Percentiles rank a stretch among this genome's conserved stretches.
These are phyloP conservation scores for Trachelus tabidus DNA, from an alignment of 2,888 invertebrate species.

Conservation along the genomic window DNA sequence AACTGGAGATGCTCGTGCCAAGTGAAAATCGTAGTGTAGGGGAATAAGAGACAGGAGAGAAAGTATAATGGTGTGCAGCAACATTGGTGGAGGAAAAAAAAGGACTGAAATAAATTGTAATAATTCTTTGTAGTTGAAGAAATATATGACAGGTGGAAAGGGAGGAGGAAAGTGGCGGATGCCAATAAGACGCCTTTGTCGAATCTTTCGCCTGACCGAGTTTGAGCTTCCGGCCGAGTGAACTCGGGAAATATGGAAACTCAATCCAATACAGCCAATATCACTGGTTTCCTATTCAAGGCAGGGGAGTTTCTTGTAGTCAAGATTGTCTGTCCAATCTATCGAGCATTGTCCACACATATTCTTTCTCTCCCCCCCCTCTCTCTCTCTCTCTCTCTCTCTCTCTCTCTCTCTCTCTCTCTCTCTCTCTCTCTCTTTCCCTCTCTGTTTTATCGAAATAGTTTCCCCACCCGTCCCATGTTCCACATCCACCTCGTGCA, in stretches of 20 bases:
- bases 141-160: not conserved
- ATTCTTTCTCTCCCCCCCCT: too few species aligned
- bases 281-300: conserved; percentile 40
- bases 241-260: conserved; percentile 60
- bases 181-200: conserved; percentile 63
- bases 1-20: too few species aligned
- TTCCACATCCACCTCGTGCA: too few species aligned
- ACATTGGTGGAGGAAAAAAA: too few species aligned
- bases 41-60: too few species aligned
- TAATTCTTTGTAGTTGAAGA: conserved; percentile 26
- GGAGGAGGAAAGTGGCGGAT: conserved; percentile 41
- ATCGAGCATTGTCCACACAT: conserved; percentile 12
- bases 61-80: too few species aligned
- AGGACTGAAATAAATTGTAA: conserved; percentile 33
- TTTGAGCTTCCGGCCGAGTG: conserved; percentile 54
- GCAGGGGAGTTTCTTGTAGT: conserved; percentile 38
- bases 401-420: not conserved
- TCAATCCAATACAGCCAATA: conserved; percentile 54
- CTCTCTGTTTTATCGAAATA: too few species aligned
- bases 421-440: not conserved
- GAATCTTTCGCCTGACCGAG: conserved; percentile 54
- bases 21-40: too few species aligned
- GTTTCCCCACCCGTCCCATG: too few species aligned
- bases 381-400: not conserved
- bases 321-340: not conserved